Evolutionary conservation across 2,888 invertebrate species (phyloP).

Genomic region (Helicoverpa assulta): DNA sequence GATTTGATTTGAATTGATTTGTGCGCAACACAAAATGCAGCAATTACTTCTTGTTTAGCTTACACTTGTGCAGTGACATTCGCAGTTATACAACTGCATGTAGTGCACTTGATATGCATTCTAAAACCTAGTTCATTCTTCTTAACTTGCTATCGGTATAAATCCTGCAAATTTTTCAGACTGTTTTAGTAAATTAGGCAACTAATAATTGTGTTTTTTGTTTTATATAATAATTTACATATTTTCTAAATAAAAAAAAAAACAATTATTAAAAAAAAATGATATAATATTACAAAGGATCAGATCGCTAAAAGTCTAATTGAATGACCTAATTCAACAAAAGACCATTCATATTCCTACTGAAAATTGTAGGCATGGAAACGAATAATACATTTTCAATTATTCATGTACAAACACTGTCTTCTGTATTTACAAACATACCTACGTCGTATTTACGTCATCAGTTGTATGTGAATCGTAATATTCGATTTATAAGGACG

Average conservation of each 20-base stretch:
- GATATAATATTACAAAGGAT: too few species aligned
- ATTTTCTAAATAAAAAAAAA: too few species aligned
- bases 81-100: not conserved
- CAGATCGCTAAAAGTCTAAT: too few species aligned
- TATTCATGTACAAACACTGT: not conserved
- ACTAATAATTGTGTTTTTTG: too few species aligned
- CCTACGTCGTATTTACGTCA: conserved; percentile 8
- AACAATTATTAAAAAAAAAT: too few species aligned
- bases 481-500: conserved; percentile 28
- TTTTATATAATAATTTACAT: too few species aligned
- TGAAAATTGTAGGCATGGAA: too few species aligned
- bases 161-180: too few species aligned
- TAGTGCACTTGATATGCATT: not conserved
- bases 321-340: not conserved
- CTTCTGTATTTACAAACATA: conserved; percentile 30
- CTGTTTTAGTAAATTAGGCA: too few species aligned
- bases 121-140: not conserved
- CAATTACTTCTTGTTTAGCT: conserved; percentile 43
- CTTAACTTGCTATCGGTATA: too few species aligned
- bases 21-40: conserved; percentile 28
- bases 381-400: not conserved
- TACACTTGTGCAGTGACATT: conserved; percentile 25
- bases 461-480: conserved; percentile 1
- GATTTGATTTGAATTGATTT: conserved; percentile 51
- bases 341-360: not conserved